Conservation (phyloP, 2,888 invertebrate species). For the Trypoxylon attenuatum region DNA sequence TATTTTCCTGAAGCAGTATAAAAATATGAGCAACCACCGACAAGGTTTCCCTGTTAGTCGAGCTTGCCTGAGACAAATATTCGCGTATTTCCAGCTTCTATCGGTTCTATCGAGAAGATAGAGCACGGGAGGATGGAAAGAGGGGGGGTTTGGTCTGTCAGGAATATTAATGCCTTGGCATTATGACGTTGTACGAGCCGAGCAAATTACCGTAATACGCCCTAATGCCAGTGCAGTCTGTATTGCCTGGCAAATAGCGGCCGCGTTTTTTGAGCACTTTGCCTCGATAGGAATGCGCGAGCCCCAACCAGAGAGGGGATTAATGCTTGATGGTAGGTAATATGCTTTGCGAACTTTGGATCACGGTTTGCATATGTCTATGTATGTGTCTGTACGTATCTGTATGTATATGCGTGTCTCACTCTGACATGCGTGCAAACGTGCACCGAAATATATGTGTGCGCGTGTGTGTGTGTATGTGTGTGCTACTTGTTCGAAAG, state of each 20-base stretch:
- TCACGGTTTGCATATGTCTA: not conserved
- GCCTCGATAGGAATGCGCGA: not conserved
- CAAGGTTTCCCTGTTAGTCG: too few species aligned
- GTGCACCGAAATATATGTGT: too few species aligned
- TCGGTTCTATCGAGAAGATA: constrained; percentile 35
- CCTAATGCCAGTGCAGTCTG: constrained; percentile 17
- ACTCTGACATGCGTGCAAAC: too few species aligned
- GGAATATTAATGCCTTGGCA: constrained; percentile 46
- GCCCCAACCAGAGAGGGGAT: too few species aligned
- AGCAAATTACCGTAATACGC: constrained; percentile 47
- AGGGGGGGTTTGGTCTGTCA: constrained; percentile 26
- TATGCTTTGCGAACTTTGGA: constrained; percentile 8
- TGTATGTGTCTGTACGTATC: too few species aligned
- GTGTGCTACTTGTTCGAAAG: too few species aligned
- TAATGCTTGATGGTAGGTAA: not conserved
- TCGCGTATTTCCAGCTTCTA: constrained; percentile 23
- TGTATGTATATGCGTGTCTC: too few species aligned
- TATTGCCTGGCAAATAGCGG: constrained; percentile 27
- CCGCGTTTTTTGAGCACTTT: not conserved
- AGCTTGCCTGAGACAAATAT: too few species aligned
- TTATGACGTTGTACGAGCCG: constrained; percentile 34
- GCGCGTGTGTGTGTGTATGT: too few species aligned
- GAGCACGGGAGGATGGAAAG: not conserved
- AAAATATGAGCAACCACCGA: not conserved
- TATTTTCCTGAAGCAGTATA: not conserved